phyloP scores from a whole-genome alignment of 2,113 vertebrate genomes.

The Thalassarche chlororhynchos region DNA sequence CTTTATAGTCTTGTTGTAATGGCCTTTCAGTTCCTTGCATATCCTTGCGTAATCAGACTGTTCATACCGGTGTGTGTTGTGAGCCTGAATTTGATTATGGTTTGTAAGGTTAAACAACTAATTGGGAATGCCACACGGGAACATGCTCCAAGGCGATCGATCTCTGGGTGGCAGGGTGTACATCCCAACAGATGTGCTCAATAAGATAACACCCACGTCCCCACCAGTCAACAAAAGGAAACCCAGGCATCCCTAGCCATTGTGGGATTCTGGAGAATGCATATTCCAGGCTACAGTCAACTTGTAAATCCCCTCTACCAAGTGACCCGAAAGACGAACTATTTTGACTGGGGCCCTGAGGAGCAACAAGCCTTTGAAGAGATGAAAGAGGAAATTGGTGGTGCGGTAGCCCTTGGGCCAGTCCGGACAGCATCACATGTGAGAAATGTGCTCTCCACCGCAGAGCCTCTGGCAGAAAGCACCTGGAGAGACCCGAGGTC shows the following conservation, averaged over 20 bases:
- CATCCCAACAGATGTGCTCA: background rate
- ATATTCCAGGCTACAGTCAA: background rate
- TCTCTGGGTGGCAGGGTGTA: background rate
- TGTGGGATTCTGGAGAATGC: background rate
- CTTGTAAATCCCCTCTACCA: background rate
- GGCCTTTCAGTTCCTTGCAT: background rate
- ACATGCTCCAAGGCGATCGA: fast-evolving
- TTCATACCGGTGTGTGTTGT: fast-evolving
- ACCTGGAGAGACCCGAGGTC: background rate
- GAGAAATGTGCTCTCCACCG: background rate
- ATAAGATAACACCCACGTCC: background rate
- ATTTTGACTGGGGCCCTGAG: background rate
- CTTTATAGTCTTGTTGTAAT: background rate
- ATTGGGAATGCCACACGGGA: background rate
- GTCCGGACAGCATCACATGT: background rate
- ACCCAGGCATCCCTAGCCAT: background rate
- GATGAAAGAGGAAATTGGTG: background rate
- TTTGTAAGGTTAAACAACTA: background rate
- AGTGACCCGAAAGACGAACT: background rate
- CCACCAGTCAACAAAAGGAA: background rate
- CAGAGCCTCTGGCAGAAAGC: background rate
- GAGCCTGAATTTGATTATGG: background rate
- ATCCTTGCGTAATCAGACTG: background rate
- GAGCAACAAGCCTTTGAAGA: background rate
- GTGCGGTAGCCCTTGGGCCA: background rate